Evolutionary conservation across 1,140 invertebrate species (phyloP), one percentile per base, ranked within the genome.

Genomic region (Zelostemma sp.): DNA sequence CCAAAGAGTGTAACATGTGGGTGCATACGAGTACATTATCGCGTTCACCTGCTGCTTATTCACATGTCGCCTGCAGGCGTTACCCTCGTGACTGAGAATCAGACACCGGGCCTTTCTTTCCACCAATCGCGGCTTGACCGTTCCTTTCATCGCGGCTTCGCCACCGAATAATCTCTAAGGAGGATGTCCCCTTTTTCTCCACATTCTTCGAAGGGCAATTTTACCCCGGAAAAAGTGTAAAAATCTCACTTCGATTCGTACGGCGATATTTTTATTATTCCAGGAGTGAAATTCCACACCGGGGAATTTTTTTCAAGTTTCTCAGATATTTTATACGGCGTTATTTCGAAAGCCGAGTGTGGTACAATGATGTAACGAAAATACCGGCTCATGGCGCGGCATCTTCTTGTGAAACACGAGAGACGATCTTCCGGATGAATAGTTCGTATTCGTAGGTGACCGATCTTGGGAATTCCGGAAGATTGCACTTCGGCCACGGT

Each of bases 381-480:
- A 8, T 43, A 11, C 9, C n/a, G 12, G 35, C 17, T 18, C 41
- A 43, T 43, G 41, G 17, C 41, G 41, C 41, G 17, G 41, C 17
- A 1, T 43, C 15, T 43, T 3, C 14, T 70, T 68, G 65, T 70
- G 25, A 47, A 18, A 17, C n/a, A 69, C 38, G 19, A 18, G 68
- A 67, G 46, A 65, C 73, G 72, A 53, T 81, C 79, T 83, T 83
- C 77, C 80, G 74, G 76, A 73, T 65, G 53, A 51, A 18, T 56
- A 60, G 38, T 63, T 73, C 54, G 57, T 64, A 57, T 56, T 63
- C 64, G 61, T 59, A 65, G 63, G 68, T 76, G 74, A 74, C 75
- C 75, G 73, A 68, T 81, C 80, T 80, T 81, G 74, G 59, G 66
- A 77, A 82, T 83, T 82, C 80, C 80, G 66, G 68, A 54, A 82